Percentiles rank a stretch among this genome's conserved stretches.
These are phyloP conservation scores for Varecia variegata DNA, from an alignment of 2,797 vertebrate genomes.

Conservation along the genomic window DNA sequence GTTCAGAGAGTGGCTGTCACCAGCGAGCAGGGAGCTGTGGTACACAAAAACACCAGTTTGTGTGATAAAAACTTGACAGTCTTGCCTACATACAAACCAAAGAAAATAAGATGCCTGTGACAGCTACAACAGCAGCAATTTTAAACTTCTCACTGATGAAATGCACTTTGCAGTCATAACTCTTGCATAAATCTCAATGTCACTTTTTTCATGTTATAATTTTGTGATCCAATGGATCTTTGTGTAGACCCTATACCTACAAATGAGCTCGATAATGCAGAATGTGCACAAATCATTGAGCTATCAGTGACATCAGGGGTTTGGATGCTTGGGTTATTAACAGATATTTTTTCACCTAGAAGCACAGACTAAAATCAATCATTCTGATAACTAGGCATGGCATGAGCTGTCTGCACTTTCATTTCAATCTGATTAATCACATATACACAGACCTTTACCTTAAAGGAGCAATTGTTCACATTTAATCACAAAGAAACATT, in stretches of 20 bases:
- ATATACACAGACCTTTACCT: constrained; percentile 87
- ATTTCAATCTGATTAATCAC: constrained; percentile 89
- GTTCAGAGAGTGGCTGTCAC: constrained; percentile 77
- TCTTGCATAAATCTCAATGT: constrained; percentile 82
- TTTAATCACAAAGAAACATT: constrained; percentile 88
- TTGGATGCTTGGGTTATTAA: constrained; percentile 86
- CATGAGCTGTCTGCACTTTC: constrained; percentile 86
- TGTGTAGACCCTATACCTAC: constrained; percentile 76
- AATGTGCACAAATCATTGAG: constrained; percentile 83
- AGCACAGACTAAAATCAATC: constrained; percentile 87
- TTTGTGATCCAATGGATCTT: constrained; percentile 80
- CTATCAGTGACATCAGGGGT: constrained; percentile 84
- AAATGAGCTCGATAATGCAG: constrained; percentile 83
- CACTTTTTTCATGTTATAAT: constrained; percentile 77
- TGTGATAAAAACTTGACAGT: constrained; percentile 80
- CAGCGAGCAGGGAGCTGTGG: constrained; percentile 73
- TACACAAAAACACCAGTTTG: constrained; percentile 74
- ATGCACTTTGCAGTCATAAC: constrained; percentile 76
- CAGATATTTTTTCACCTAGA: constrained; percentile 86
- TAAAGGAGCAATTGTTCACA: constrained; percentile 88
- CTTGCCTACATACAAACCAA: constrained; percentile 79
- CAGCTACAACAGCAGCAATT: constrained; percentile 86
- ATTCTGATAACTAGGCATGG: constrained; percentile 88
- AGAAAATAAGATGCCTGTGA: constrained; percentile 80
- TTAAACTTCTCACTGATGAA: constrained; percentile 80